Evolutionary conservation across 92 coral and sea anemone genomes (phyloP).

Genomic region (Ricordea florida): DNA sequence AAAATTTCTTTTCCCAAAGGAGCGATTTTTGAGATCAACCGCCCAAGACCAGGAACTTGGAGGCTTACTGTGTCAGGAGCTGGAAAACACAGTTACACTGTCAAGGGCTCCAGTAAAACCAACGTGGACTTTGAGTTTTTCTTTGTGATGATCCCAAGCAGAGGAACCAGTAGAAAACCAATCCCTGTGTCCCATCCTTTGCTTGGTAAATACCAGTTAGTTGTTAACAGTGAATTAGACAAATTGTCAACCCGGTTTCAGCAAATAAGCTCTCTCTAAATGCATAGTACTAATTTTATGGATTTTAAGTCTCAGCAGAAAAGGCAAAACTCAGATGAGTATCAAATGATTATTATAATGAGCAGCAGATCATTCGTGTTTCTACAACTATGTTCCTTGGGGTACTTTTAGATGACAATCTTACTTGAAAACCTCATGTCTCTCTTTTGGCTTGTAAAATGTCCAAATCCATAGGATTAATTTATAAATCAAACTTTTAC

Average conservation of each 20-base stretch:
- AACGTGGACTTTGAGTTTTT: slow-evolving; percentile 78
- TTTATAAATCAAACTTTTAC: too few species aligned
- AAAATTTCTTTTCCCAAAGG: slow-evolving; percentile 37
- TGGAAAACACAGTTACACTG: slow-evolving; percentile 59
- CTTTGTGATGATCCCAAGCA: slow-evolving; percentile 47
- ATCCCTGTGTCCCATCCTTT: slow-evolving; percentile 71
- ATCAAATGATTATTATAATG: background rate
- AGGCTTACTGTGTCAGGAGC: slow-evolving; percentile 58
- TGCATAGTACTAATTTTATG: too few species aligned
- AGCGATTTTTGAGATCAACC: slow-evolving; percentile 49
- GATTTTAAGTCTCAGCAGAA: too few species aligned
- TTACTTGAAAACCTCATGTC: too few species aligned
- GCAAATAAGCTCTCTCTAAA: too few species aligned
- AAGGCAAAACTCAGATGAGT: too few species aligned
- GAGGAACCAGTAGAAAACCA: slow-evolving; percentile 25
- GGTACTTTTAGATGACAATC: too few species aligned
- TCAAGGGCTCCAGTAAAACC: slow-evolving; percentile 66
- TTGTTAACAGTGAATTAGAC: background rate
- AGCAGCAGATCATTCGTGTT: too few species aligned
- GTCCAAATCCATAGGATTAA: too few species aligned
- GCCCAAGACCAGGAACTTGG: slow-evolving; percentile 69
- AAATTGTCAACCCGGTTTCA: too few species aligned
- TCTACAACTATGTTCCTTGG: too few species aligned
- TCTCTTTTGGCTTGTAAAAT: too few species aligned
- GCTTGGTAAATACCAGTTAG: slow-evolving; percentile 30